Evolutionary conservation across 2,797 vertebrate species (phyloP), one percentile per base, ranked within the genome.

Genomic region (Tragelaphus eurycerus): DNA sequence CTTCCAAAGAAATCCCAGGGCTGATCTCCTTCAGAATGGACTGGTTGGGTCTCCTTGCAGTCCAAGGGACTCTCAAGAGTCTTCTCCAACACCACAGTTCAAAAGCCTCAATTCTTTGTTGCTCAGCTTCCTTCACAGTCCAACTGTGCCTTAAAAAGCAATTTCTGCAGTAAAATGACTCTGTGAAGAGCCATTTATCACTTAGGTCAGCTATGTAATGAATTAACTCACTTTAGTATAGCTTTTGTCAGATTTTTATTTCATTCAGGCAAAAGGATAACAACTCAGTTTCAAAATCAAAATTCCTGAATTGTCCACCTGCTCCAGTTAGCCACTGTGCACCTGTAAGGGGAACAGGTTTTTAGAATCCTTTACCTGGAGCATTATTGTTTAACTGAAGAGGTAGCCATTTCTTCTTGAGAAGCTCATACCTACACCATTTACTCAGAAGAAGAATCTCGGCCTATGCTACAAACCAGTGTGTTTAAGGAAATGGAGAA

Each of bases 191-290:
- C 6, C 8, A 4, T 92, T 87, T 89, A 71, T 94, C 46, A 91
- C 84, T 94, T 92, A 85, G 7, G 31, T 62, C 19, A 94, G 34
- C 29, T 50, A 14, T 17, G 55, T 31, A 83, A 29, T 86, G 50
- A 86, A 86, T 93, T 93, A 78, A 90, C 31, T 94, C 95, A 95
- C 34, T 38, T 88, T 81, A 31, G 10, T 81, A 82, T 62, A 93
- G 50, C 38, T 93, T 95, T 91, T 96, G 50, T 89, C 74, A 71
- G 89, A 84, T n/a, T 86, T 95, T 87, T 93, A 50, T 87, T 97
- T 86, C 23, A 93, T 96, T 88, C 13, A 29, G 79, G 50, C 25
- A n/a, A 60, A 93, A 95, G 59, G 86, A 87, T 54, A 83, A 23
- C 64, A 96, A 46, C 13, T 92, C 52, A 38, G 14, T 92, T 87